Percentiles rank a stretch among this genome's conserved stretches.
Evolutionary conservation across 64 coral and sea anemone species (phyloP).

Genomic region (Platygyra sinensis): DNA sequence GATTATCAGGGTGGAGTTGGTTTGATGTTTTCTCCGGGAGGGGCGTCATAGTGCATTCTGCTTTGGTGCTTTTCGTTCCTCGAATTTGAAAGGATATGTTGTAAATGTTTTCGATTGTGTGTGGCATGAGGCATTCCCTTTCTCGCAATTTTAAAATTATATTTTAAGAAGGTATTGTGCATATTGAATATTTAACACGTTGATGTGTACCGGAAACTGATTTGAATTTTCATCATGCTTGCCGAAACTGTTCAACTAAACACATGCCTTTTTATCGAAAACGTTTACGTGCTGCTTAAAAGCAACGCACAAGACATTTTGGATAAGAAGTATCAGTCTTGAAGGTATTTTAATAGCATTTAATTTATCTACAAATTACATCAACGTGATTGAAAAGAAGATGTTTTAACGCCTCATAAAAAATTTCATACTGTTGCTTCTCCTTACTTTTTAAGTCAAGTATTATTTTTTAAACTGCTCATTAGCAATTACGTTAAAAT

Average conservation of each 20-base stretch:
- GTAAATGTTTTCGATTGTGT: conserved; percentile 40
- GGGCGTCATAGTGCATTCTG: too few relatives aligned
- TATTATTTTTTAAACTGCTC: not conserved
- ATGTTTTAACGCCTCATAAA: not conserved
- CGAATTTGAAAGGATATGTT: not conserved
- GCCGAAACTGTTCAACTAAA: not conserved
- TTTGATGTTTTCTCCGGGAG: too few relatives aligned
- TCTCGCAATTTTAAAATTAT: conserved; percentile 20
- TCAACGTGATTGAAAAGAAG: not conserved
- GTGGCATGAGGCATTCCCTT: conserved; percentile 34
- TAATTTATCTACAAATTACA: conserved; percentile 41
- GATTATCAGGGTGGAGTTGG: not conserved
- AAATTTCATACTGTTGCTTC: not conserved
- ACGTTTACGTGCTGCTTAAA: not conserved
- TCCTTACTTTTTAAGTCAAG: not conserved
- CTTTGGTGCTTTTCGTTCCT: not conserved
- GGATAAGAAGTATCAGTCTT: conserved; percentile 5
- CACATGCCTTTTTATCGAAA: conserved; percentile 46
- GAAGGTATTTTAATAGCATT: conserved; percentile 32
- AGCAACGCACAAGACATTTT: conserved; percentile 12
- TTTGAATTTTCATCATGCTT: not conserved
- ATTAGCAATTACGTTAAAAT: not conserved
- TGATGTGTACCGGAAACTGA: not conserved
- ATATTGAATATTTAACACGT: not conserved
- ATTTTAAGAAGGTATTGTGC: not conserved